These are phyloP conservation scores for Sipha maydis DNA, from an alignment of 2,888 invertebrate species.

Conservation along the genomic window DNA sequence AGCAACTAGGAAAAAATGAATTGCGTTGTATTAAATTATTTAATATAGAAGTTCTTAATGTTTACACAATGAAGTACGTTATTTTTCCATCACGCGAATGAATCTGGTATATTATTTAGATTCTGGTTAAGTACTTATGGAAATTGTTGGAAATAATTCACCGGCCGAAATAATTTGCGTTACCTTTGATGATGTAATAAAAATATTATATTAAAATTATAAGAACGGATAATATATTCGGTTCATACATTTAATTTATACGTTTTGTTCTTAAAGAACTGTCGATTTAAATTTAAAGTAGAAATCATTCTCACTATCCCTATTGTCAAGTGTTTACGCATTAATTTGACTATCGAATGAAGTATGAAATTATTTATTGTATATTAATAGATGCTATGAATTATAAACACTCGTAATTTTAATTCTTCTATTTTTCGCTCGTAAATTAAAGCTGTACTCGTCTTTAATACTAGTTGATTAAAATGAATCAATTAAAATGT, in stretches of 20 bases:
- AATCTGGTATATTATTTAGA: too few species aligned
- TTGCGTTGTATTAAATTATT: neutral
- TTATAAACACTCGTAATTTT: neutral
- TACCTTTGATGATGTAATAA: too few species aligned
- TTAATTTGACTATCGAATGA: neutral
- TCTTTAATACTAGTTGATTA: neutral
- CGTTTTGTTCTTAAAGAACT: too few species aligned
- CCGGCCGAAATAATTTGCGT: too few species aligned
- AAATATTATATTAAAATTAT: too few species aligned
- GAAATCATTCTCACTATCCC: neutral
- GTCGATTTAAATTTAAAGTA: neutral
- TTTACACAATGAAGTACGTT: neutral
- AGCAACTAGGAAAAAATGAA: neutral
- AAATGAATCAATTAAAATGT: conserved; percentile 34
- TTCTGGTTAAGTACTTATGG: too few species aligned
- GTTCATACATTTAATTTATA: too few species aligned
- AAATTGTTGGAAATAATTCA: too few species aligned
- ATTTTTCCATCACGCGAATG: neutral
- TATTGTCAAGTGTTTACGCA: neutral
- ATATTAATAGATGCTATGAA: neutral
- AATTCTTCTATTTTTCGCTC: neutral
- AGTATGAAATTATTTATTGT: neutral
- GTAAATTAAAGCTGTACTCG: neutral
- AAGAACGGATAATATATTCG: too few species aligned
- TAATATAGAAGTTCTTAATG: neutral